Base-by-base conservation (phyloP, 1,140 invertebrate genomes). In the Apis dorsata region DNA sequence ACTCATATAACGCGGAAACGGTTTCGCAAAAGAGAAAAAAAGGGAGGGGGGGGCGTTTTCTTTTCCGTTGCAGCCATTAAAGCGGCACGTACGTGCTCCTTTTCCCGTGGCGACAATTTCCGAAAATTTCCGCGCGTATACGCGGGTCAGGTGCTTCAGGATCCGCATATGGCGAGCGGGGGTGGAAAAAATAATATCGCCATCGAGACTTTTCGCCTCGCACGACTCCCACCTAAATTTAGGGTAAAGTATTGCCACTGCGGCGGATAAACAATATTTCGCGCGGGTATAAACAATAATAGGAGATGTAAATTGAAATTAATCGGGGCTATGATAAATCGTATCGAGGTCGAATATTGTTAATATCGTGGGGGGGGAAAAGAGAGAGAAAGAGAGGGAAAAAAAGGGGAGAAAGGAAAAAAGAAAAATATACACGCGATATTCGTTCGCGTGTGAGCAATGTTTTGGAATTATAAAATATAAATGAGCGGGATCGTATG, bases 31-130 rank as follows among this genome's bases (percentile, higher is more conserved):
- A 17, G 8, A 81, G 76, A 44, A 7, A 44, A 44, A 44, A 44
- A 44, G 0, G 24, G 24, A 0, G 24, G 28, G 28, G 28, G 28
- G 51, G 75, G 12, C 72, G 65, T 79, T 62, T 53, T 55, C 53
- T 59, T 60, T 24, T 53, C 68, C 55, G 73, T 76, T 73, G 86
- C 69, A 74, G 86, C 85, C 89, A 91, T 93, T 93, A 93, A 91
- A 91, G 86, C 88, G 73, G 76, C 83, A 75, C 83, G 90, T 90
- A 93, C 91, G 91, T 93, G 92, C 88, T 83, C 81, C 84, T 88
- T 79, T 90, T 90, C 83, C 68, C 66, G n/a, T 85, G 74, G 76
- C 81, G 85, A 91, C 90, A 93, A 92, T 93, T 93, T 91, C 86
- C 86, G 88, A 90, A 86, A 88, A 88, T 78, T 34, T 88, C 70